Evolutionary conservation across 2,797 vertebrate genomes (phyloP), one percentile per base, ranked within the genome.

Genomic region (Triplophysa bombifrons): DNA sequence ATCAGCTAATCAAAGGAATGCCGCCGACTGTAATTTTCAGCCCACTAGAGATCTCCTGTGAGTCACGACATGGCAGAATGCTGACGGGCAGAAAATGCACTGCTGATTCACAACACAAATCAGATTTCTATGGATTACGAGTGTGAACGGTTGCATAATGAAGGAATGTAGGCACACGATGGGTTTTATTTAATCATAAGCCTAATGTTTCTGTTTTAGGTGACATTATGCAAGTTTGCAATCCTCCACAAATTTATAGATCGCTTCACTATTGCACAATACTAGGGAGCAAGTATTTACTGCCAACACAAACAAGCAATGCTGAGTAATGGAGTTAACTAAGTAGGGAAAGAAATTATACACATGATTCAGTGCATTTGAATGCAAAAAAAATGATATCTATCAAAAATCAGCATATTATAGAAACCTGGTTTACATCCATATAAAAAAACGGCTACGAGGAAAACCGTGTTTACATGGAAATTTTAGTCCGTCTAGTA

Each of bases 1-100:
- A 76, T 41, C 48, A 16, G 51, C 53, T 76, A 83, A 86, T 81
- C 41, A 83, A 79, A 82, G 68, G 44, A 84, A 84, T 75, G 58
- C 60, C 41, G 64, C 41, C 25, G 0, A 27, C 72, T 70, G 72
- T 53, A 50, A 68, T 84, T 80, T 79, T 65, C 73, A 51, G 38
- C 27, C 80, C 80, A 83, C 80, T 61, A 46, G 68, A 79, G 67
- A 68, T 65, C 60, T 79, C 48, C 30, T 53, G 50, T 16, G 65
- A 70, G 65, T 44, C n/a, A 73, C 16, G 34, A 44, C 30, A 55
- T 2, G 11, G 46, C 44, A 72, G 19, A 76, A 25, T 4, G 41
- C 66, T 72, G 41, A 76, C 19, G 0, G 73, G 19, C 10, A 72
- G 58, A 58, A 34, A 75, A 71, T 60, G 22, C 17, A 78, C 12